Base-by-base conservation (phyloP, 2,888 invertebrate genomes). In the Ennomos quercinarius region DNA sequence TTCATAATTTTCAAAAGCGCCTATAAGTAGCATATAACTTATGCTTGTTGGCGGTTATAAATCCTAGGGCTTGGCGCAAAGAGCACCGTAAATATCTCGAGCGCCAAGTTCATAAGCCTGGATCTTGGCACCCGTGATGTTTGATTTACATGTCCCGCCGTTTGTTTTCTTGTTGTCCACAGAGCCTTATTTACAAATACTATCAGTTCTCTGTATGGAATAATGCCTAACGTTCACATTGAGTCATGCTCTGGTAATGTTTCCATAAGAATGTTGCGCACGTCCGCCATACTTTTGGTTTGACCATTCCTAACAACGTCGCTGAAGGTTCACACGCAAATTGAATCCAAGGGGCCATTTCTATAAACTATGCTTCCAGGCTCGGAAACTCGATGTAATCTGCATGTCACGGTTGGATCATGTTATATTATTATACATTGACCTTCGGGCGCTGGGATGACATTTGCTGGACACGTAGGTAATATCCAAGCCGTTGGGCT, bases 81-180 rank as follows among this genome's bases (percentile, higher is more conserved):
- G 59, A 68, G 54, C 58, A 61, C 62, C 62, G 65, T 69, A 69
- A 67, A 69, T 68, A 67, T 65, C 62, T 55, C 49, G 37, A 44
- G 57, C 59, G 58, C 61, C 44, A 63, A 64, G 66, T 64, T 64
- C 67, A 61, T 63, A 67, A 67, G 67, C 65, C 62, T 65, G 67
- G 57, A 36, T 63, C 62, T 69, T 67, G 69, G 69, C 69, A 69
- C 63, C 57, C 17, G 57, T 53, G 57, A 47, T 52, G 62, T 61
- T 67, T 64, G 65, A 66, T 69, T 65, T 67, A 69, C 67, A 69
- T 67, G 63, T 52, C 57, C 49, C 39, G 48, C 62, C 58, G 62
- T 64, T 65, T 53, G 59, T 63, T 60, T 57, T 53, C 54, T 57
- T 60, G 44, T 51, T 57, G 58, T 57, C 59, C 48, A 54, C 64